Percentiles rank a stretch among this genome's conserved stretches.
Evolutionary conservation across 2,888 invertebrate species (phyloP).

Genomic region (Cryptus viduatorius): DNA sequence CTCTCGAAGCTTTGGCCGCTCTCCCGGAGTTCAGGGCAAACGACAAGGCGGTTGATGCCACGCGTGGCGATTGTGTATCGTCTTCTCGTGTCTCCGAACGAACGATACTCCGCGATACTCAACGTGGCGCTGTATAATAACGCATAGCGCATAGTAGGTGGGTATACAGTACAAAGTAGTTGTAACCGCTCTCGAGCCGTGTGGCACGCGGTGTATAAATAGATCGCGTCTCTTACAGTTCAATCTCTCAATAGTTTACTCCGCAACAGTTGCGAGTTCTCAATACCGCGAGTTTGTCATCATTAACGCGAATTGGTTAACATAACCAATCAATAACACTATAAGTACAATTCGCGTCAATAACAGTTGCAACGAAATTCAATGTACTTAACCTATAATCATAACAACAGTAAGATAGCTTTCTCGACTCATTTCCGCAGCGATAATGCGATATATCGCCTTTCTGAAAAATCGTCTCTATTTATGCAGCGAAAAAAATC

Average conservation of each 20-base stretch:
- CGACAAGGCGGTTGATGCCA: slow-evolving; percentile 6
- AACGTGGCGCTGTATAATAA: slow-evolving; percentile 6
- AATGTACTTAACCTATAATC: too few species aligned
- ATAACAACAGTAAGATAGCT: too few species aligned
- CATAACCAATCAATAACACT: too few species aligned
- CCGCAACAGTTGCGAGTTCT: neutral
- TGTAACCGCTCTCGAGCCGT: slow-evolving; percentile 35
- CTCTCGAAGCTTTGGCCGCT: slow-evolving; percentile 3
- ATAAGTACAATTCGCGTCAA: too few species aligned
- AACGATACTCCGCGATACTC: slow-evolving; percentile 2
- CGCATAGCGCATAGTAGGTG: neutral
- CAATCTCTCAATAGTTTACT: slow-evolving; percentile 15
- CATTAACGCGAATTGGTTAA: neutral
- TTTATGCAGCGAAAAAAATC: too few species aligned
- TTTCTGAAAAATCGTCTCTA: too few species aligned
- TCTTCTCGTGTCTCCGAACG: slow-evolving; percentile 8
- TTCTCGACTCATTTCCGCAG: too few species aligned
- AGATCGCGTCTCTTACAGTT: slow-evolving; percentile 56
- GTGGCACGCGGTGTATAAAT: slow-evolving; percentile 60
- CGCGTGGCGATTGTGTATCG: slow-evolving; percentile 24
- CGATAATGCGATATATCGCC: too few species aligned
- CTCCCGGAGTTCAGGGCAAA: slow-evolving; percentile 18
- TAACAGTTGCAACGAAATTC: too few species aligned
- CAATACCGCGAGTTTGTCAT: neutral
- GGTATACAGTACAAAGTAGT: slow-evolving; percentile 6